Evolutionary conservation across 2,113 vertebrate species (phyloP), one percentile per base, ranked within the genome.

Genomic region (Macquaria australasica): DNA sequence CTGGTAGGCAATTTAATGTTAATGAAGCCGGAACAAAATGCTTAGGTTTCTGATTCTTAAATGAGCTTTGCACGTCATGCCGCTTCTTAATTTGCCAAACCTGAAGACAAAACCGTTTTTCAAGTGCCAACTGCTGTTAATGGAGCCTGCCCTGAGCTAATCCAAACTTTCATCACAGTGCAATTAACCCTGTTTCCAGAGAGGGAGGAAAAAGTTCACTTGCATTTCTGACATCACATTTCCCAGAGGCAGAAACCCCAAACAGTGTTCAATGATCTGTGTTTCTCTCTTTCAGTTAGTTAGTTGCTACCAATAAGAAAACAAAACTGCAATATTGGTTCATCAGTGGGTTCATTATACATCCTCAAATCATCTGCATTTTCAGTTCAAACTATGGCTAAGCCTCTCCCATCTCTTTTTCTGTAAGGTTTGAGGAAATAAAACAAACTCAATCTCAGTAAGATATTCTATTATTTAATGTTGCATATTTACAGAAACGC

Each of bases 181-280:
- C 70, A 89, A 90, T 88, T 88, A 92, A 88, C 76, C 75, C 48
- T 25, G 1, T 77, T 89, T 83, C 39, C 31, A 41, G 43, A 74
- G 60, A 43, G 37, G 69, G 76, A 82, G 18, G 18, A 73, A 76
- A 76, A 76, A 71, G 75, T 73, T 86, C 55, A 69, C 69, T 74
- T 20, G 67, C 55, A 20, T 82, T 63, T 75, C 50, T 70, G 66
- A 79, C 71, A 18, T 76, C 34, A 53, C 56, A 63, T 64, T 74
- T 68, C 21, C 73, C 51, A 56, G 41, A 69, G 71, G 66, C 71
- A 56, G 72, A 75, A 72, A 68, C 14, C 7, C 76, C 59, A 59
- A 84, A 73, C 39, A 43, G 12, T 34, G 71, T 60, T 66, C 56
- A 55, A 58, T 15, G 34, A 71, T 71, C 51, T 41, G 62, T 28